Evolutionary conservation across 2,888 invertebrate genomes (phyloP).

Genomic region (Euzophera pinguis): DNA sequence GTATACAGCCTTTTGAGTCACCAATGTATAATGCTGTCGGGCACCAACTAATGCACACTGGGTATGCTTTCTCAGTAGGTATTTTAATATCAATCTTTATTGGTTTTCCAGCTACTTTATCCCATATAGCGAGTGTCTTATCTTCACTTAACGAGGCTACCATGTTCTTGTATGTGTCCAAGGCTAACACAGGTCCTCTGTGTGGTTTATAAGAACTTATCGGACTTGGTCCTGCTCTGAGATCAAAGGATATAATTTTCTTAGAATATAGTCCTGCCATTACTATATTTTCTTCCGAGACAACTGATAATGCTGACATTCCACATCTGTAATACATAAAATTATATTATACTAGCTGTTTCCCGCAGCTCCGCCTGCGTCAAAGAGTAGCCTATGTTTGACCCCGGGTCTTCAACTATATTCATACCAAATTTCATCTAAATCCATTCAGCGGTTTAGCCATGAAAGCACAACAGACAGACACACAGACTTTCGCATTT

Average conservation of each 20-base stretch:
- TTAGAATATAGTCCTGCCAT: slow-evolving; percentile 79
- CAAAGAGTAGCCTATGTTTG: no score
- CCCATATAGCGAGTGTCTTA: slow-evolving; percentile 78
- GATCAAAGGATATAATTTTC: slow-evolving; percentile 75
- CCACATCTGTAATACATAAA: slow-evolving; percentile 54
- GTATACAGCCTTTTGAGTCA: slow-evolving; percentile 65
- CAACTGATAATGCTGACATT: slow-evolving; percentile 77
- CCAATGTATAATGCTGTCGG: slow-evolving; percentile 63
- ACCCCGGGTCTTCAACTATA: no score
- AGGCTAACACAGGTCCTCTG: slow-evolving; percentile 71
- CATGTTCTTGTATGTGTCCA: slow-evolving; percentile 57
- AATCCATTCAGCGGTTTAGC: no score
- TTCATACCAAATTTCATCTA: no score
- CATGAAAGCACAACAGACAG: no score
- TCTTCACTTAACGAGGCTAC: slow-evolving; percentile 81
- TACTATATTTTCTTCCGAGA: slow-evolving; percentile 63
- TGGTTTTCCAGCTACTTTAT: slow-evolving; percentile 71
- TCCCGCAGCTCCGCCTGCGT: no score
- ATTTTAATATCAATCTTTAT: slow-evolving; percentile 57
- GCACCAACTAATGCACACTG: slow-evolving; percentile 65
- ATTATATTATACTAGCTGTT: no score
- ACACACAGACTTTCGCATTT: no score
- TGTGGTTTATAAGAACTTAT: slow-evolving; percentile 71
- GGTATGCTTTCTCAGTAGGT: slow-evolving; percentile 58
- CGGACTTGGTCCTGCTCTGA: slow-evolving; percentile 57